Base-by-base conservation (phyloP, 2,797 vertebrate species). In the Pseudomugil gertrudae region DNA sequence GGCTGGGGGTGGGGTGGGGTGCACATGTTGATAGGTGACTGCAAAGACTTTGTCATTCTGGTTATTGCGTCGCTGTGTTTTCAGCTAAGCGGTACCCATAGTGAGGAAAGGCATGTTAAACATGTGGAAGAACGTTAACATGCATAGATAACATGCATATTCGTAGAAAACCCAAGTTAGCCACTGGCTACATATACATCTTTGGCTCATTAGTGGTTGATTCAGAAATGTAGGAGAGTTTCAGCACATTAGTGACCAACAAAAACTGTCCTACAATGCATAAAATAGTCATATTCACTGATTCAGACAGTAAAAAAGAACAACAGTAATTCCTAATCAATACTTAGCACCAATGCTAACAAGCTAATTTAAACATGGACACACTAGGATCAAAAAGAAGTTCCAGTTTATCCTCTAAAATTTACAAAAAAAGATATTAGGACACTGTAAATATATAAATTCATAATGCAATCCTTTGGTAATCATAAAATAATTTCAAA, bases 51-150 rank as follows among this genome's bases (percentile, higher is more conserved):
- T 43, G 60, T 66, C 45, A 58, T 78, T 78, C 72, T 0, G 29
- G 79, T 81, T 85, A 26, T 56, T 63, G 74, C 19, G 1, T 14
- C 27, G 14, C 35, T 52, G 2, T 36, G 36, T 68, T 72, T 40
- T 81, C 52, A 69, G 67, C 43, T 72, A 57, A 76, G 51, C 54
- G 60, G 53, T 53, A 47, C 32, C 47, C 60, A 36, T 4, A 33
- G 45, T 57, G 35, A 69, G 43, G 24, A 69, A 73, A 78, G 69
- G 78, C 36, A 86, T 80, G 36, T 48, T 17, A 15, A 69, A 67
- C 53, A 81, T 79, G 71, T 21, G 24, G 45, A 63, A 15, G 47
- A 76, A 63, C 51, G 32, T 3, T 21, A 75, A 36, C 35, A 15
- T 27, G 19, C 19, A 23, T 45, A 63, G 64, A 75, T 2, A 14